A percentile compares a stretch with the other conserved stretches of the same genome.
Evolutionary conservation across 37 sponge, comb jelly and placozoan species (phyloP).

Genomic region (Mnemiopsis leidyi): DNA sequence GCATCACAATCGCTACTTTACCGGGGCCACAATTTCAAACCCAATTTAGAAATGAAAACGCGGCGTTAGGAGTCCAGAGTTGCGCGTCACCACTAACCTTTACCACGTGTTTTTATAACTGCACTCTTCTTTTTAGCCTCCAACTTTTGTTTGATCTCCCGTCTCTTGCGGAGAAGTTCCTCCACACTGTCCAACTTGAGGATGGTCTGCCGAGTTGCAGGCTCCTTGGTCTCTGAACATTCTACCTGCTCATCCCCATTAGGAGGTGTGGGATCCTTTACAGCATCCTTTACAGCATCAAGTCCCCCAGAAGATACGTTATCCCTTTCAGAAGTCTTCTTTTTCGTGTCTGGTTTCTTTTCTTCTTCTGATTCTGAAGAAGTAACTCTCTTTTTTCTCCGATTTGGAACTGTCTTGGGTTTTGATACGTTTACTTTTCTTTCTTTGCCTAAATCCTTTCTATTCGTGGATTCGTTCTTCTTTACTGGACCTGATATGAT

Average conservation of each 20-base stretch:
- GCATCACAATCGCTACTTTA: no score
- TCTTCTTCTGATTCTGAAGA: background rate
- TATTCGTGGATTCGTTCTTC: background rate
- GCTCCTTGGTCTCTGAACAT: background rate
- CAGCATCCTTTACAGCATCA: no score
- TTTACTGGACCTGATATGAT: background rate
- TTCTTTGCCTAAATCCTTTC: background rate
- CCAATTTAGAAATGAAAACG: background rate
- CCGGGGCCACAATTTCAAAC: background rate
- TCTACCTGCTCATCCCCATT: background rate
- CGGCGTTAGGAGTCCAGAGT: background rate
- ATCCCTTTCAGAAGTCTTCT: no score
- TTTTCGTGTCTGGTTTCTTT: background rate
- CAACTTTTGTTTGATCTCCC: conserved; percentile 3
- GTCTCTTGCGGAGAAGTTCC: background rate
- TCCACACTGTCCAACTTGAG: conserved; percentile 35
- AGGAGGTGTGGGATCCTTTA: no score
- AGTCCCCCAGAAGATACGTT: no score
- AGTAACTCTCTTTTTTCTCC: background rate
- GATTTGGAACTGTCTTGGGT: background rate
- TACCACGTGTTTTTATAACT: background rate
- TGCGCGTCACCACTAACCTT: background rate
- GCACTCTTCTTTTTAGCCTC: background rate
- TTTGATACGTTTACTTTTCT: background rate
- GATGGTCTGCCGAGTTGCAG: background rate